Base-by-base conservation (phyloP, 37 sponge, comb jelly and placozoan genomes). In the Aphrocallistes beatrix region DNA sequence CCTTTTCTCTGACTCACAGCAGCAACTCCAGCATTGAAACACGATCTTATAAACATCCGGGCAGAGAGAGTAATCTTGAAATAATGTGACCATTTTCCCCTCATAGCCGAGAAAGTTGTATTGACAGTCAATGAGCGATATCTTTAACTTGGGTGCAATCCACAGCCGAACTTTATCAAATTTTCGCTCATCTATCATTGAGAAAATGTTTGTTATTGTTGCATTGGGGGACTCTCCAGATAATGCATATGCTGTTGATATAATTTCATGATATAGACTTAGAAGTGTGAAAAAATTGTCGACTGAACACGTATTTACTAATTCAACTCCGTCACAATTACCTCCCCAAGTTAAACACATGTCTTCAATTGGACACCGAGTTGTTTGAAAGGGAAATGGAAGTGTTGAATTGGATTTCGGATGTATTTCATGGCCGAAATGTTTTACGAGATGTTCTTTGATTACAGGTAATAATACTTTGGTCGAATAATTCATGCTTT, bases 51-150 rank as follows among this genome's bases (percentile, higher is more conserved):
- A 60, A 21, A 32, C 3, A 13, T 28, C 34, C 32, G 8, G 34
- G n/a, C 75, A 60, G 8, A 60, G n/a, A 28, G 10, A 13, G 34
- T 32, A 25, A 25, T 60, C 75, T 28, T 60, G 32, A 13, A 60
- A 60, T 21, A 60, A 60, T 60, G 10, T 3, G n/a, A 60, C 75
- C 75, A 60, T 60, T 30, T 60, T 60, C 75, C 75, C 75, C n/a
- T 28, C 75, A 28, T 60, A 60, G 25, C 32, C 34, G 6, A 60
- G n/a, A 3, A 60, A 60, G 21, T 60, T 30, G 75, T 13, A 60
- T 60, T 60, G 8, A 60, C 32, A 21, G 34, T 60, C 75, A 6
- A 28, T 28, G 3, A 60, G 10, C 3, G 75, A 13, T 60, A 60
- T 60, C n/a, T 30, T 30, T 32, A 60, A 30, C 75, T 60, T 60